Percentiles rank a stretch among this genome's conserved stretches.
These are phyloP conservation scores for Drosophila pallidifrons DNA, from an alignment of 1,140 invertebrate species.

Conservation along the genomic window DNA sequence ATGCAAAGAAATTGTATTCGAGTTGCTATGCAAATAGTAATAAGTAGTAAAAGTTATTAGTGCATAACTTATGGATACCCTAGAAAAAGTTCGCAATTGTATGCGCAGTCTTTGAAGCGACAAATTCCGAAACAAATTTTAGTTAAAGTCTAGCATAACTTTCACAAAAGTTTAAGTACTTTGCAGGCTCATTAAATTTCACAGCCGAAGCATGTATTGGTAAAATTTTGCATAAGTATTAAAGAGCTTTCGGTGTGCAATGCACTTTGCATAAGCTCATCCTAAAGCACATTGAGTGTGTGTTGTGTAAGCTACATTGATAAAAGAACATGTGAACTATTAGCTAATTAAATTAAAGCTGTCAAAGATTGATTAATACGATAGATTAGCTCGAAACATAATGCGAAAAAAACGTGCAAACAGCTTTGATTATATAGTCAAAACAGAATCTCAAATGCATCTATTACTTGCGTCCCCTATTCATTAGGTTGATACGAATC, in stretches of 20 bases:
- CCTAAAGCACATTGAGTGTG: not conserved
- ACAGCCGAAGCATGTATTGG: not conserved
- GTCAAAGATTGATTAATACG: not conserved
- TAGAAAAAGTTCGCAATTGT: not conserved
- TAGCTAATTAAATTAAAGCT: not conserved
- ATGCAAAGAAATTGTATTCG: too few species aligned
- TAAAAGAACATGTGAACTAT: not conserved
- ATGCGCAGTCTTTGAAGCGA: not conserved
- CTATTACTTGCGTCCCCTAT: not conserved
- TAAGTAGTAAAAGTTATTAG: not conserved
- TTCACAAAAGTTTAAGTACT: not conserved
- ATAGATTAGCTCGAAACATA: not conserved
- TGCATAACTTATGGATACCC: not conserved
- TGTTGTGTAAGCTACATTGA: not conserved
- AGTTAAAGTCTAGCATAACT: too few species aligned
- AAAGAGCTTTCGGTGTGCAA: not conserved
- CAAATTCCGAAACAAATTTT: not conserved
- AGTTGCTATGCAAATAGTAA: too few species aligned
- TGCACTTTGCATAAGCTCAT: not conserved
- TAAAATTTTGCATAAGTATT: not conserved
- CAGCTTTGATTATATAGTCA: not conserved
- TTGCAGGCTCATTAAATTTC: not conserved
- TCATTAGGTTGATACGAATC: conserved; percentile 39
- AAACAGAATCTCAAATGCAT: not conserved
- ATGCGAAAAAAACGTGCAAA: too few species aligned